A percentile compares a stretch with the other conserved stretches of the same genome.
These are phyloP conservation scores for Pasiphila rectangulata DNA, from an alignment of 2,888 invertebrate genomes.

Conservation along the genomic window DNA sequence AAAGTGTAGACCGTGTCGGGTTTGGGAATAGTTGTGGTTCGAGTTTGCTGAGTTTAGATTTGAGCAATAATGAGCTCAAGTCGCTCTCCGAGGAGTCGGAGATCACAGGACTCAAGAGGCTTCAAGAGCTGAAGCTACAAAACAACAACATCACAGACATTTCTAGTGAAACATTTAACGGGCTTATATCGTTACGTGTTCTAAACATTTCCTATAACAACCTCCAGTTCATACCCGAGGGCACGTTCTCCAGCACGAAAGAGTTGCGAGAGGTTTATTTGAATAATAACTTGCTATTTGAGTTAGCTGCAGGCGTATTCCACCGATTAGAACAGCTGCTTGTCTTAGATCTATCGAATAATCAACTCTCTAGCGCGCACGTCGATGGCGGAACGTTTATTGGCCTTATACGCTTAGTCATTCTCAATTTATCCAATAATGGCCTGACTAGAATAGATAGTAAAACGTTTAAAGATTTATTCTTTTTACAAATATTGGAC, in stretches of 20 bases:
- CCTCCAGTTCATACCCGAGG: conserved; percentile 89
- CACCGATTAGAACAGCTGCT: conserved; percentile 92
- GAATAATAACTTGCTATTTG: conserved; percentile 92
- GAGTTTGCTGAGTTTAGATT: conserved; percentile 88
- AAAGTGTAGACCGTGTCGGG: conserved; percentile 87
- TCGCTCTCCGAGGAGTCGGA: conserved; percentile 87
- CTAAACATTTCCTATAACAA: conserved; percentile 93
- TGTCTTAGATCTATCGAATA: conserved; percentile 91
- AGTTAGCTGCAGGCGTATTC: conserved; percentile 90
- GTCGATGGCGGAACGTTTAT: conserved; percentile 92
- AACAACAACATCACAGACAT: conserved; percentile 91
- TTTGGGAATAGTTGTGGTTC: conserved; percentile 84
- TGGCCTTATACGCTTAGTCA: conserved; percentile 91
- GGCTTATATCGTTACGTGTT: conserved; percentile 88
- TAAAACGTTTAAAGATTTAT: conserved; percentile 92
- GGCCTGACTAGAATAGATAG: conserved; percentile 90
- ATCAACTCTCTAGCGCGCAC: conserved; percentile 91
- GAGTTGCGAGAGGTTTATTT: conserved; percentile 92
- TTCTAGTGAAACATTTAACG: conserved; percentile 88
- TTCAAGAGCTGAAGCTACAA: conserved; percentile 89
- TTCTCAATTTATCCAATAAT: conserved; percentile 93
- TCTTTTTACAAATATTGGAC: conserved; percentile 92
- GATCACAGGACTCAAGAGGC: conserved; percentile 86
- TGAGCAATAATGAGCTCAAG: conserved; percentile 90
- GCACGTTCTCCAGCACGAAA: conserved; percentile 89